These are phyloP conservation scores for Apamea crenata DNA, from an alignment of 2,888 invertebrate species.

Conservation along the genomic window DNA sequence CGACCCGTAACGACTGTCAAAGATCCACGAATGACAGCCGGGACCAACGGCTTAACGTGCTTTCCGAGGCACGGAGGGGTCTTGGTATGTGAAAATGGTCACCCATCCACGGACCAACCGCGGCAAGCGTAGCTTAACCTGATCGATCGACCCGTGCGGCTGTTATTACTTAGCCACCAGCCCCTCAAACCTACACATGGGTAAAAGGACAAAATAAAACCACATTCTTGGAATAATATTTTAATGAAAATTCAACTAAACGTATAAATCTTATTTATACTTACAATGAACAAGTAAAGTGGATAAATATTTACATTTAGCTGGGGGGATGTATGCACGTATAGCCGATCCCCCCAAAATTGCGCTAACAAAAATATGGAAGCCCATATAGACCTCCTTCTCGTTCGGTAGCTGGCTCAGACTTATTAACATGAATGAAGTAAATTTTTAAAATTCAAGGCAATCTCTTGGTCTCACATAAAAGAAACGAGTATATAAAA, in stretches of 20 bases:
- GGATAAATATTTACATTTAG: constrained; percentile 87
- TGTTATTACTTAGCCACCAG: no score
- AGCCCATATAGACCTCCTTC: constrained; percentile 70
- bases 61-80: no score
- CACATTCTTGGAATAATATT: constrained; percentile 77
- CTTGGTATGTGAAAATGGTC: no score
- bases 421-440: constrained; percentile 33
- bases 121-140: no score
- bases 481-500: background rate
- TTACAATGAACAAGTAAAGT: constrained; percentile 88
- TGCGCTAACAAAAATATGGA: constrained; percentile 88
- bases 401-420: constrained; percentile 72
- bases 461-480: constrained; percentile 26
- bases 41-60: no score
- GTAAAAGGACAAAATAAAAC: constrained; percentile 67
- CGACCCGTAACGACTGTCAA: no score
- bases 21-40: no score
- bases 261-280: constrained; percentile 91
- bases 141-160: no score
- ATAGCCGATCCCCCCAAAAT: constrained; percentile 80
- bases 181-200: background rate
- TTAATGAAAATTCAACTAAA: constrained; percentile 91
- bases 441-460: constrained; percentile 33
- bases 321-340: constrained; percentile 72
- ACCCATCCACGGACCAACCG: no score